Evolutionary conservation across 2,113 vertebrate species (phyloP), one percentile per base, ranked within the genome.

Genomic region (Plotosus lineatus): DNA sequence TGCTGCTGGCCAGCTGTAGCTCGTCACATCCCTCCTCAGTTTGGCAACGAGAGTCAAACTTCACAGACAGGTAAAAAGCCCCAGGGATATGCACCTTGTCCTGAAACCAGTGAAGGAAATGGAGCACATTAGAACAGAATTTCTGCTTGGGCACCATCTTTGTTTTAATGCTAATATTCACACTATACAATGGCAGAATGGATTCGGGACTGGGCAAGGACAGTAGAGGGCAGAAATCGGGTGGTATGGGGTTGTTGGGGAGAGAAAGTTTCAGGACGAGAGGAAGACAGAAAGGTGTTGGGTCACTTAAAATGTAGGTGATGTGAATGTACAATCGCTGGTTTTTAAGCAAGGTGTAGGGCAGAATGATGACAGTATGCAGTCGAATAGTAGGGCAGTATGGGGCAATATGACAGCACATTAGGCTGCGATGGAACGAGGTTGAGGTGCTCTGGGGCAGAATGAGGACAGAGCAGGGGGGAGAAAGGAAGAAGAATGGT

Each of bases 61-160:
- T 99, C 80, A 99, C 87, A 0, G 96, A 97, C 90, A 99, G 93
- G 91, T 97, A 98, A 91, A 99, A 97, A 69, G 98, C 97, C n/a
- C 98, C 97, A 0, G 97, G 98, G 85, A 99, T 96, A 88, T 98
- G 96, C 83, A 99, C 96, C 91, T 97, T 99, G 86, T 99, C 98
- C 98, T 99, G 80, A 53, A 60, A 55, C n/a, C n/a, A 53, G 55
- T 38, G 3, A 68, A 53, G 63, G 1, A 4, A 69, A 19, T 33
- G 23, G 21, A 31, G 40, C 9, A 40, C 23, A n/a, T 77, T 8
- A 44, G 15, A 11, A 15, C 55, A 46, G 42, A 19, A 28, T 15
- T 40, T 42, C 36, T 17, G 38, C 10, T 26, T 44, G 7, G 19
- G 53, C 21, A 75, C 9, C 31, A 36, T 26, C 6, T 38, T n/a